Evolutionary conservation across 2,888 invertebrate species (phyloP), one percentile per base, ranked within the genome.

Genomic region (Archips crataeganus): DNA sequence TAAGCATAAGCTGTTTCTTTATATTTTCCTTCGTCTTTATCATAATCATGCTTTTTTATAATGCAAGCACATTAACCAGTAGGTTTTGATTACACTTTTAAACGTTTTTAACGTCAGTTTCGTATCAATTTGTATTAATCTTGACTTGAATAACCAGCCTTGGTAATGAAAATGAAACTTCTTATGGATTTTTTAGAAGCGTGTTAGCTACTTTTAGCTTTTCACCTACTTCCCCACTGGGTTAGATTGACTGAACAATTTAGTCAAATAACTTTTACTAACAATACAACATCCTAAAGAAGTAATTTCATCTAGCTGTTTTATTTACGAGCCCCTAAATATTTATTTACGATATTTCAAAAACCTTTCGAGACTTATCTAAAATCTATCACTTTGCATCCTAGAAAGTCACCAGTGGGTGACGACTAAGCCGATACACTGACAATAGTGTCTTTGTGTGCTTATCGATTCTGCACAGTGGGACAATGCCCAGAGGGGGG

Each of bases 391-490:
- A 15, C 57, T 45, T 34, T n/a, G 57, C 47, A 67, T 49, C 59
- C 59, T n/a, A 3, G 42, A 57, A 32, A 54, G 39, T 54, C 64
- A 23, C 23, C 23, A 23, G 23, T 23, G 36, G 54, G 61, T 57
- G 60, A 59, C 65, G 42, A 65, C 6, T 6, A 1, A 59, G 71
- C 59, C 76, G 74, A 77, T 76, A 76, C 70, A 75, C 65, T 76
- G 71, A 76, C 71, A 74, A 82, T 80, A 76, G 79, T 73, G 76
- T 77, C 81, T 80, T 83, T 84, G 81, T 84, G 76, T 77, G 69
- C 69, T 80, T 82, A 83, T 83, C 82, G 80, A 83, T 79, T 72
- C 75, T 67, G 66, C 82, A 79, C 78, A 81, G 80, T 79, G 79
- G 79, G 77, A 72, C 81, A 80, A 80, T 79, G 76, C 78, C 75